Base-by-base conservation (phyloP, 1,140 invertebrate species). In the Pachyrhynchus sulphureomaculatus region DNA sequence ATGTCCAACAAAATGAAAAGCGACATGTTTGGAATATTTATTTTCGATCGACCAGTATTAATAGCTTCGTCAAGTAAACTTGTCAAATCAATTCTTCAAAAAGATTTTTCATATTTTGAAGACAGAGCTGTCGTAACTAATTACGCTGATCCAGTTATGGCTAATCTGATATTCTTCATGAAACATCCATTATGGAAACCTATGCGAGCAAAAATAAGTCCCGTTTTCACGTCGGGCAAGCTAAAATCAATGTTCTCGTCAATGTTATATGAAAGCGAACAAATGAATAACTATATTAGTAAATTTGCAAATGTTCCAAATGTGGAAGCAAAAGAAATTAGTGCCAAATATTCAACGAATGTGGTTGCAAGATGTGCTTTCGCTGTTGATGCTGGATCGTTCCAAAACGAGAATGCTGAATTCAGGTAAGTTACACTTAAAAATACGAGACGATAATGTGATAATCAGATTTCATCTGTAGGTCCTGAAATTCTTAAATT, bases 101-200 rank as follows among this genome's bases (percentile, higher is more conserved):
- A 78, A 62, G 80, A 83, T 66, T 83, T 81, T 62, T 21, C 55
- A 15, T 44, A 81, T 70, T 85, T 85, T 63, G 68, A 76, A 4
- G 79, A 84, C 57, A 73, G 78, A 9, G 34, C 78, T 62, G 71
- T 80, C 39, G 78, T 72, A 65, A 69, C 68, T 6, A 78, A 78
- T 49, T 68, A 78, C 0, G 71, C 80, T 42, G 81, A 84, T 60
- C 76, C 82, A 8, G 44, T 85, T 5, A 17, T 33, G 1, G 53
- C 44, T 3, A 59, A 66, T 26, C 33, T 74, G n/a, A 45, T 80
- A 18, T 75, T 77, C 26, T 48, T 54, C 15, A 51, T 71, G 3
- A 70, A 72, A 57, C 56, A 62, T 13, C 64, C 67, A 17, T 53
- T 52, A 52, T 81, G 80, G 80, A 71, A 72, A 62, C 57, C 71